phyloP scores from a whole-genome alignment of 2,113 vertebrate species.

The Uria aalge region DNA sequence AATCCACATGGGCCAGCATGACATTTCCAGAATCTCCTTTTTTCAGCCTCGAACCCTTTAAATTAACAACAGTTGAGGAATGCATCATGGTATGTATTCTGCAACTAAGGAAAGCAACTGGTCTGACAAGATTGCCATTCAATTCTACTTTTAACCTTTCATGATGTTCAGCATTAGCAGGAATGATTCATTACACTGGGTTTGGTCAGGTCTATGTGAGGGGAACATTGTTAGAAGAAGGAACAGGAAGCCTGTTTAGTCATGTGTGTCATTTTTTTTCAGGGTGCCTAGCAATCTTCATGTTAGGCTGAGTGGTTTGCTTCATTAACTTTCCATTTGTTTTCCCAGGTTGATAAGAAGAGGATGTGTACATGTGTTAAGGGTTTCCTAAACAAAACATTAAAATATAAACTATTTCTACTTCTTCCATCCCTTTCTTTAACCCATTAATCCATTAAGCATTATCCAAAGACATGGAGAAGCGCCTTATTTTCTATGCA shows the following conservation, averaged over 20 bases:
- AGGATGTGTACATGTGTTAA: not conserved
- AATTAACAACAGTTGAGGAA: slow-evolving; percentile 45
- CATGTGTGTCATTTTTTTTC: not conserved
- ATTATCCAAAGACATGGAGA: not conserved
- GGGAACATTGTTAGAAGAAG: not conserved
- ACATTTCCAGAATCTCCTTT: not conserved
- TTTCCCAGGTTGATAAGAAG: not conserved
- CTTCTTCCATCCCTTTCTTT: not conserved
- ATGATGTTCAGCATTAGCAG: not conserved
- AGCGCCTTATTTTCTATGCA: not conserved
- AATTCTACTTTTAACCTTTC: not conserved
- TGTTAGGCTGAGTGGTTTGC: not conserved
- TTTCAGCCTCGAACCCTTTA: not conserved
- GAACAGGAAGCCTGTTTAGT: not conserved
- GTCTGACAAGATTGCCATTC: not conserved
- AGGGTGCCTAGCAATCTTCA: not conserved
- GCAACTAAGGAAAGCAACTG: not conserved
- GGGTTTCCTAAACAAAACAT: not conserved
- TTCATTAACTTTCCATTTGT: not conserved
- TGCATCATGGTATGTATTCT: not conserved
- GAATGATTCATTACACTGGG: not conserved
- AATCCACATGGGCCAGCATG: not conserved
- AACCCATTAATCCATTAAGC: not conserved
- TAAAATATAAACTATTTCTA: not conserved
- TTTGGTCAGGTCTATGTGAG: not conserved